phyloP scores from a whole-genome alignment of 2,113 vertebrate genomes.

The Vireo altiloquus region DNA sequence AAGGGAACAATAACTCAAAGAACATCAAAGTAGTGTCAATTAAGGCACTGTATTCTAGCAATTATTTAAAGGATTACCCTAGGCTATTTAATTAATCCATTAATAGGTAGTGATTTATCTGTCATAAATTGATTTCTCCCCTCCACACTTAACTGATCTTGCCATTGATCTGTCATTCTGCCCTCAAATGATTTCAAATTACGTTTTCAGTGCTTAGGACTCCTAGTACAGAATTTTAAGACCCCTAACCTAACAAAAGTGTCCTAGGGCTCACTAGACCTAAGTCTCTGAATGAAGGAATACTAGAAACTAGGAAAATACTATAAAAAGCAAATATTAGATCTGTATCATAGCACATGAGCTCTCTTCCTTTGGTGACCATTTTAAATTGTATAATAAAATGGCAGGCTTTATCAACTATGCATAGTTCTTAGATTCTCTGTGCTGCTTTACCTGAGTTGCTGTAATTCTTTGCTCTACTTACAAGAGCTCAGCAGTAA shows the following conservation, averaged over 20 bases:
- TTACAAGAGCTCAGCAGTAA: neutral
- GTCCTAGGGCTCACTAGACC: neutral
- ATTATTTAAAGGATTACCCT: slow-evolving; percentile 10
- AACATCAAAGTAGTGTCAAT: neutral
- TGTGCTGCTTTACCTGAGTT: neutral
- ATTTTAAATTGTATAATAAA: neutral
- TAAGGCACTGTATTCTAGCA: neutral
- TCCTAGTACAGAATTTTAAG: neutral
- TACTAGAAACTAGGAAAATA: neutral
- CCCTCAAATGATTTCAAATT: neutral
- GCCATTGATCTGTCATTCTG: slow-evolving; percentile 19
- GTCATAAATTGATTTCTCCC: slow-evolving; percentile 33
- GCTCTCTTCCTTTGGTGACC: neutral
- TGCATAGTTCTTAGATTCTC: neutral
- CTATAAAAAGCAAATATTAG: neutral
- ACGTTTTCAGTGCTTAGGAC: neutral
- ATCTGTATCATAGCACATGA: neutral
- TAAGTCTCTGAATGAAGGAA: neutral
- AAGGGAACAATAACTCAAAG: neutral
- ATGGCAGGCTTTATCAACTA: neutral
- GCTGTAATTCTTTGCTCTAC: neutral
- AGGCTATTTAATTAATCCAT: slow-evolving; percentile 40
- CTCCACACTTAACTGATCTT: neutral
- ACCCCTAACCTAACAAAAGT: neutral
- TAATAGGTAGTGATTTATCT: slow-evolving; percentile 37